Evolutionary conservation across 2,888 invertebrate species (phyloP).

Genomic region (Epirrhoe tristata): DNA sequence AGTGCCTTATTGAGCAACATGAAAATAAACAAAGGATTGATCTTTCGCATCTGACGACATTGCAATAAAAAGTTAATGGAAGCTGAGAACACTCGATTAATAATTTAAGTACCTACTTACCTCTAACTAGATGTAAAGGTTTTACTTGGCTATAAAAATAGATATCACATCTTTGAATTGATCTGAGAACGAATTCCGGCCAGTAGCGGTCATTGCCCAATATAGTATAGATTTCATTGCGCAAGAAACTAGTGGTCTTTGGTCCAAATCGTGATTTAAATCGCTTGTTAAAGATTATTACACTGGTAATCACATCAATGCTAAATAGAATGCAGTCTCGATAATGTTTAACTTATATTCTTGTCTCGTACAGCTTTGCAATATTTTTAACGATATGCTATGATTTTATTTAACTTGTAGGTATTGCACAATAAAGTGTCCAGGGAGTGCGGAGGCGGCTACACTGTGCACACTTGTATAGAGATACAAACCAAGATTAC

Average conservation of each 20-base stretch:
- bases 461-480: slow-evolving; percentile 42
- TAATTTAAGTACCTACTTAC: slow-evolving; percentile 15
- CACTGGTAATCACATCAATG: neutral
- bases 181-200: neutral
- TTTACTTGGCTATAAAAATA: neutral
- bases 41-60: slow-evolving; percentile 34
- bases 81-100: slow-evolving; percentile 26
- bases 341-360: slow-evolving; percentile 27
- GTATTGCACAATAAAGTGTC: slow-evolving; percentile 45
- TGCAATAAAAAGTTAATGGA: slow-evolving; percentile 34
- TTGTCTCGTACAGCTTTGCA: slow-evolving; percentile 32
- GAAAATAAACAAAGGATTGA: slow-evolving; percentile 42
- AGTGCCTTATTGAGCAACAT: slow-evolving; percentile 40
- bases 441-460: slow-evolving; percentile 43
- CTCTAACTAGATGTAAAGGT: neutral
- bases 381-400: slow-evolving; percentile 36
- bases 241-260: neutral
- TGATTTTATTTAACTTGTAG: slow-evolving; percentile 42
- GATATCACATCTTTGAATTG: neutral
- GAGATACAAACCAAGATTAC: slow-evolving; percentile 44
- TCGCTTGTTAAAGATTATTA: neutral
- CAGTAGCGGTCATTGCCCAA: neutral
- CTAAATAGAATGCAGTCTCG: neutral
- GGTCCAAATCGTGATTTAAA: neutral
- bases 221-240: slow-evolving; percentile 1